Evolutionary conservation across 1,140 invertebrate genomes (phyloP).

Genomic region (Drosophila setifemur): DNA sequence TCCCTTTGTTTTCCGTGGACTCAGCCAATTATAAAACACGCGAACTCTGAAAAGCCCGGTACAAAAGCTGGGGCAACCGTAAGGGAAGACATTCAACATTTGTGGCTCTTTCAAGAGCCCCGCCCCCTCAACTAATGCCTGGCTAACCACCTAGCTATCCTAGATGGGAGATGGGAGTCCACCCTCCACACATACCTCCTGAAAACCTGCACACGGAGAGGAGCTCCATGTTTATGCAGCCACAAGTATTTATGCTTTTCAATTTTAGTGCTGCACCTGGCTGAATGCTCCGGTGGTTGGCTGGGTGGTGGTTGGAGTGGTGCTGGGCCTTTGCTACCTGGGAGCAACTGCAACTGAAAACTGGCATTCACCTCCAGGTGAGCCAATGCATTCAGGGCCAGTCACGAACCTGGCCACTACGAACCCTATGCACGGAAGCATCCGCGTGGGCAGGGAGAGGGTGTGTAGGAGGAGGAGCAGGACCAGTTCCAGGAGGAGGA

Average conservation of each 20-base stretch:
- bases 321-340: background rate
- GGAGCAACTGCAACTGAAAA: no score
- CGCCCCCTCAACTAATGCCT: background rate
- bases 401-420: constrained; percentile 16
- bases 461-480: background rate
- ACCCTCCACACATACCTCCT: background rate
- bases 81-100: background rate
- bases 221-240: constrained; percentile 15
- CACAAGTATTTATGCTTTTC: constrained; percentile 35
- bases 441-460: background rate
- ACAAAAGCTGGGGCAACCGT: no score
- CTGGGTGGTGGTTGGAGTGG: background rate
- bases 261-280: constrained; percentile 36
- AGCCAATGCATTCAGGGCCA: constrained; percentile 28
- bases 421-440: background rate
- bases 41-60: background rate
- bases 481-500: no score
- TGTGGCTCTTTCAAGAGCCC: background rate
- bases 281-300: background rate
- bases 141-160: background rate
- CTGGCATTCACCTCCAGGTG: no score
- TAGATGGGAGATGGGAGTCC: no score
- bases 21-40: background rate
- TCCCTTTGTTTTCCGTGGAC: no score
- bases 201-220: background rate